Evolutionary conservation across 1,140 invertebrate species (phyloP), one percentile per base, ranked within the genome.

Genomic region (Plutomurus gul): DNA sequence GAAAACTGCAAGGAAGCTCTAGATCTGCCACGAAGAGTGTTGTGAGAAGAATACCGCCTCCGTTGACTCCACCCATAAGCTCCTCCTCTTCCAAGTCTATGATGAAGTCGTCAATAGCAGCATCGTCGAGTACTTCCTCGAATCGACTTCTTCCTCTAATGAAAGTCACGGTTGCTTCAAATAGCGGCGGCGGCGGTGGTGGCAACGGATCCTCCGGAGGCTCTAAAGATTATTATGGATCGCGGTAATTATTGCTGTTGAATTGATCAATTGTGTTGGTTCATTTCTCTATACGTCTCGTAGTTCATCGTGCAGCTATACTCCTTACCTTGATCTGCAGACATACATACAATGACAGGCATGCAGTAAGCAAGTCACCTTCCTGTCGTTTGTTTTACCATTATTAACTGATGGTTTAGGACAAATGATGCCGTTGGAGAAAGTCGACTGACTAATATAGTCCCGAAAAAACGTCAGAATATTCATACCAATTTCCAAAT

Each of bases 211-310:
- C 56, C 4, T 16, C 56, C 27, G 56, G 56, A 65, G 43, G 72
- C 18, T 78, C 80, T 27, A 80, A 82, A 70, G 76, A 82, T 56
- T 82, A 79, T 82, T 79, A 77, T 79, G 81, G 81, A 39, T 82
- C 81, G 78, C 81, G 81, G 81, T 82, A 82, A 72, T 40, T 72
- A 72, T 72, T 65, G 56, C 56, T 65, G 56, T 65, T 65, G 56
- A 65, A 65, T 65, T 65, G 56, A 65, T 65, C 56, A 65, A 65
- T 65, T 65, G 56, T 65, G 56, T 65, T 65, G 56, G 27, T 65
- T 65, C 56, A 65, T 65, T 65, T 65, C 56, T 65, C 56, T 65
- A 36, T 65, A 36, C 56, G 56, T 65, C 56, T 65, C 56, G 56
- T 65, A 65, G 56, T 27, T 65, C 56, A 65, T 65, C 56, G 56